Evolutionary conservation across 1,140 invertebrate species (phyloP).

Genomic region (Odontomachus brunneus): DNA sequence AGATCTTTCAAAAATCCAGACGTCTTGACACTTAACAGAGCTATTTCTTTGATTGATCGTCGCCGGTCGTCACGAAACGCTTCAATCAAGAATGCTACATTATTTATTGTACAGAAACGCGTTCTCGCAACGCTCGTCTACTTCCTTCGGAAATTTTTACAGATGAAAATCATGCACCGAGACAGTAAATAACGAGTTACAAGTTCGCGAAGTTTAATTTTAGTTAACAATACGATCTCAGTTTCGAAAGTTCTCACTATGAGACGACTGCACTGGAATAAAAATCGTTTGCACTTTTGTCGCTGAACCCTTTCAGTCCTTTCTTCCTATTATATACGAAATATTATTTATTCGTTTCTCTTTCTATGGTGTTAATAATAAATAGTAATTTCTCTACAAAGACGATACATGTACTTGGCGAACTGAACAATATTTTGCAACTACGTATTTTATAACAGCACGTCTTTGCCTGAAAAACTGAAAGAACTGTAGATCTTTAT

Average conservation of each 20-base stretch:
- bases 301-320: not conserved
- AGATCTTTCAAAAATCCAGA: not conserved
- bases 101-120: constrained; percentile 25
- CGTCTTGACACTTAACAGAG: not conserved
- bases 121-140: not conserved
- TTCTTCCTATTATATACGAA: constrained; percentile 13
- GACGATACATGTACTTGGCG: not conserved
- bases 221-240: not conserved
- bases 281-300: constrained; percentile 17
- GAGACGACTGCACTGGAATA: not conserved
- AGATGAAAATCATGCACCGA: not conserved
- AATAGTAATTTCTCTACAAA: constrained; percentile 17
- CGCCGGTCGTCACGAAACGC: not conserved
- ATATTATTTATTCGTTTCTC: constrained; percentile 30
- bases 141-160: constrained; percentile 16
- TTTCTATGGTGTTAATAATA: not conserved
- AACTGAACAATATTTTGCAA: not conserved
- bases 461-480: not conserved
- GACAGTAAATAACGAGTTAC: not conserved
- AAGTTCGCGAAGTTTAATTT: not conserved
- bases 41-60: not conserved
- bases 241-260: not conserved
- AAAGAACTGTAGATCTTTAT: not conserved
- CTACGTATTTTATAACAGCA: not conserved
- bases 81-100: not conserved